Evolutionary conservation across 2,113 vertebrate species (phyloP).

Genomic region (Strix uralensis): DNA sequence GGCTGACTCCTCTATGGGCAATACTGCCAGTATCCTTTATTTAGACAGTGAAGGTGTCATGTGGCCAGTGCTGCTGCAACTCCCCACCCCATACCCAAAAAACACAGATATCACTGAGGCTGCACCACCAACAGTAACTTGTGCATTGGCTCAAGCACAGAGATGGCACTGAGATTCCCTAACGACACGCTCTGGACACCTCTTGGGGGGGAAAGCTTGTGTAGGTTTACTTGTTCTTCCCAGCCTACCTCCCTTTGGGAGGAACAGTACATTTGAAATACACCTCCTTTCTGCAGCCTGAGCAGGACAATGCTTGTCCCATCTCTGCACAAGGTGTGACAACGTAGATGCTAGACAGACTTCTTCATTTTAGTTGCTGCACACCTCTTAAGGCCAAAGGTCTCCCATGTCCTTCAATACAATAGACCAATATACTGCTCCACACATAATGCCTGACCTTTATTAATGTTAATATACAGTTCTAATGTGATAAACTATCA

Average conservation of each 20-base stretch:
- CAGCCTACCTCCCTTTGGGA: not conserved
- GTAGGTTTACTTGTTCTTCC: not conserved
- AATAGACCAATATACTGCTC: not conserved
- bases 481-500: not conserved
- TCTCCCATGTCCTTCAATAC: not conserved
- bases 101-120: not conserved
- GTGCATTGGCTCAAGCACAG: not conserved
- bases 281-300: not conserved
- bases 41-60: not conserved
- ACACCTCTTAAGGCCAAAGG: not conserved
- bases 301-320: not conserved
- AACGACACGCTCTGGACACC: accelerated
- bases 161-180: not conserved
- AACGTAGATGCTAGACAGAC: not conserved
- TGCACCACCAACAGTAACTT: not conserved
- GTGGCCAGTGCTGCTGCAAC: not conserved
- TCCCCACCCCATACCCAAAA: not conserved
- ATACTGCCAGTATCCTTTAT: not conserved
- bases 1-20: not conserved
- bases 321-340: not conserved
- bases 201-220: not conserved
- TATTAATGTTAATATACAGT: not conserved
- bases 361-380: not conserved
- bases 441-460: accelerated
- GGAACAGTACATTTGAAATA: not conserved